Evolutionary conservation across 2,797 vertebrate species (phyloP), one percentile per base, ranked within the genome.

Genomic region (Toxotes lorentzi): DNA sequence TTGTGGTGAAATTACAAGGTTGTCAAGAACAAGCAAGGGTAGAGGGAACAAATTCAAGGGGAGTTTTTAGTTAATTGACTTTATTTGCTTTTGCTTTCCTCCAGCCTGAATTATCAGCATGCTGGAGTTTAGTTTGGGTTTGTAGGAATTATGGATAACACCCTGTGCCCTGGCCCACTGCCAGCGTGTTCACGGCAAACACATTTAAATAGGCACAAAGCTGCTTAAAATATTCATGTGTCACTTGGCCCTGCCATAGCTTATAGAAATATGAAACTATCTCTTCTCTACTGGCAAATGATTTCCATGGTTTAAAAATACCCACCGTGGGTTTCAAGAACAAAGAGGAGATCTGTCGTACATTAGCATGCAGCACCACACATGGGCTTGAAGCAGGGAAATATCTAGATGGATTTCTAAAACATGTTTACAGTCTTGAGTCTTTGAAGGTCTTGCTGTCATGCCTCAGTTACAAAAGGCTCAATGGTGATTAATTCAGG

Each of bases 221-320:
- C 96, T 95, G 93, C 95, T 97, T 97, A 96, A 96, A 97, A 97
- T 97, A 97, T 97, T 96, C 95, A 96, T 96, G 92, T 96, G 96
- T 92, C 95, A 93, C 94, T 96, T 88, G 89, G 90, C 89, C 90
- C 78, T 65, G 71, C 85, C 76, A 92, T 95, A 95, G 93, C 96
- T 97, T 96, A 96, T 94, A 96, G 94, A 95, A 96, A 96, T 95
- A 80, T 94, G 95, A 97, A 96, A 96, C 94, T 92, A 92, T 95
- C 94, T 88, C 86, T 83, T 74, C 76, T 91, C 86, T 72, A 90
- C 93, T 95, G 94, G 89, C 90, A 95, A 95, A 96, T 94, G 86
- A 96, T 94, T 96, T 96, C 91, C 95, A 94, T 90, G 93, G 92
- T 94, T 93, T 94, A 94, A 93, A 94, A 94, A 93, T 93, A 94